phyloP scores from a whole-genome alignment of 2,113 vertebrate genomes.

The Coreoperca whiteheadi region DNA sequence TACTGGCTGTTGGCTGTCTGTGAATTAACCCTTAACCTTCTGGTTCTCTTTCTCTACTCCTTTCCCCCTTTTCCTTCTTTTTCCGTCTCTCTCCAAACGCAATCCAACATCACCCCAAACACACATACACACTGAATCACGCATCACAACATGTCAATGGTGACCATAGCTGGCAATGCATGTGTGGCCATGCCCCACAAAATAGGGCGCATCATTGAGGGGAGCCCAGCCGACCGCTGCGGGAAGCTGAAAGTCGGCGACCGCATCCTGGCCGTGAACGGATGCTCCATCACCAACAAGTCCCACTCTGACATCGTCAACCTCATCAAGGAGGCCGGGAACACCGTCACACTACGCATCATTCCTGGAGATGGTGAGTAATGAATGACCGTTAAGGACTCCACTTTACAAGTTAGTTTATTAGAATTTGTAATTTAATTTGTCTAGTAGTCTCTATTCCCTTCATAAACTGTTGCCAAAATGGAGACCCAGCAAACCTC shows the following conservation, averaged over 20 bases:
- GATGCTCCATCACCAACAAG: slow-evolving; percentile 99
- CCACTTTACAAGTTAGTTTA: neutral
- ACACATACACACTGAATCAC: slow-evolving; percentile 50
- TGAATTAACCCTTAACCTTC: slow-evolving; percentile 93
- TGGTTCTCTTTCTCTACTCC: slow-evolving; percentile 89
- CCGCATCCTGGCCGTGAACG: slow-evolving; percentile 98
- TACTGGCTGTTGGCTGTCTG: slow-evolving; percentile 88
- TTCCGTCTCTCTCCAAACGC: slow-evolving; percentile 65
- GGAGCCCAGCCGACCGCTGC: slow-evolving; percentile 98
- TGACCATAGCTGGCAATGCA: slow-evolving; percentile 97
- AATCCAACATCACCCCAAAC: slow-evolving; percentile 25
- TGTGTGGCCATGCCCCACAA: slow-evolving; percentile 99
- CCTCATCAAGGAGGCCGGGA: slow-evolving; percentile 99
- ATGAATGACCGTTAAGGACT: neutral
- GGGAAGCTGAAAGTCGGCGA: slow-evolving; percentile 99
- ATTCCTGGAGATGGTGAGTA: slow-evolving; percentile 97
- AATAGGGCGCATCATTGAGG: slow-evolving; percentile 99
- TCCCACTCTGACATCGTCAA: slow-evolving; percentile 99
- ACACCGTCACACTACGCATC: slow-evolving; percentile 98
- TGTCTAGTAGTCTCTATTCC: neutral
- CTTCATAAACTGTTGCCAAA: neutral
- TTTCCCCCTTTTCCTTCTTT: slow-evolving; percentile 81
- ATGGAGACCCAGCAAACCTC: neutral
- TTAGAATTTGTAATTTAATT: neutral
- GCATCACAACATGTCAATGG: slow-evolving; percentile 78